Evolutionary conservation across 2,797 vertebrate genomes (phyloP), one percentile per base, ranked within the genome.

Genomic region (Trachurus trachurus): DNA sequence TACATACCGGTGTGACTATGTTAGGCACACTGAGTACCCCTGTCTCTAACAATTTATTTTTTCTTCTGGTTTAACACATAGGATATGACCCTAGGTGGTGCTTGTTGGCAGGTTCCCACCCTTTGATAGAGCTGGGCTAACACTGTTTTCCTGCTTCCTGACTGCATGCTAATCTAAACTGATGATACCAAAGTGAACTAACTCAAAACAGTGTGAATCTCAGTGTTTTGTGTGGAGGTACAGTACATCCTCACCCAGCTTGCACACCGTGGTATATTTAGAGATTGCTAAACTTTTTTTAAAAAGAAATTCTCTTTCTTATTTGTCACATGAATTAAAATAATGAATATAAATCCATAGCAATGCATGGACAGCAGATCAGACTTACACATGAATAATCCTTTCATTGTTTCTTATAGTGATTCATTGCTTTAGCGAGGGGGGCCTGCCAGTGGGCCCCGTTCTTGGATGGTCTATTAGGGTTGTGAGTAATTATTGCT

Each of bases 381-480:
- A 81, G 69, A 66, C 64, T 82, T 65, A 70, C n/a, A 74, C 78
- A 85, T 83, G 80, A 85, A 76, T 87, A 85, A 83, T 83, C 63
- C 54, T 68, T 72, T 71, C 45, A 83, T 82, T 82, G 61, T 59
- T 76, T 58, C 66, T 45, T 50, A 80, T 67, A 61, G 65, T 82
- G 82, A 91, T 88, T 87, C 71, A 89, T 91, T 73, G 34, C 70
- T 76, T 66, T 71, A 64, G 34, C 34, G 59, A 67, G 63, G 56
- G 40, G 31, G 64, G 31, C 42, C 29, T 34, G 13, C 31, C 52
- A 76, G n/a, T 60, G 73, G 67, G 56, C 63, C 58, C 69, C 66
- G 37, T 71, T 82, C 22, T 63, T 81, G 44, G 57, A 76, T 74
- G 61, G 52, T 88, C 81, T 76, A 54, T 91, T 88, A 85, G 53